These are phyloP conservation scores for Eurytoma adleriae DNA, from an alignment of 2,888 invertebrate genomes.

Conservation along the genomic window DNA sequence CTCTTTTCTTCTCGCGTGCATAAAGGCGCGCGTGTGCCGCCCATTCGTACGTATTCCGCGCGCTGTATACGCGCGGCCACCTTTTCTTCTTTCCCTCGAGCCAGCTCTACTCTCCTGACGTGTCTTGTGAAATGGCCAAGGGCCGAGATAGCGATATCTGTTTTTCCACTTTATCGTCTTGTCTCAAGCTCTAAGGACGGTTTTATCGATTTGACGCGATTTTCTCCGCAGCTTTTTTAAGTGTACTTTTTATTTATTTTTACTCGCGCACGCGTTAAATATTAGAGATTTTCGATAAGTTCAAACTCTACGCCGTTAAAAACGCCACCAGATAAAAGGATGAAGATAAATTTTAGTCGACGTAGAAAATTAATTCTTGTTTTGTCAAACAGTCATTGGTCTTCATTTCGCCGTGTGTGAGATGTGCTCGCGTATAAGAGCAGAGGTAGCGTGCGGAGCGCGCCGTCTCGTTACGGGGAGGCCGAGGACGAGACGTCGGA, in stretches of 20 bases:
- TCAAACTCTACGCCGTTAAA: too few species aligned
- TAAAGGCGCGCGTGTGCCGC: neutral
- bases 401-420: neutral
- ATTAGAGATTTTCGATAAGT: too few species aligned
- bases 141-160: slow-evolving; percentile 8
- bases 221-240: neutral
- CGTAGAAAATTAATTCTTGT: too few species aligned
- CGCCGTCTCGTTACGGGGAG: slow-evolving; percentile 60
- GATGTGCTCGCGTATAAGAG: slow-evolving; percentile 63
- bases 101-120: slow-evolving; percentile 63
- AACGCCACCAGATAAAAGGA: too few species aligned
- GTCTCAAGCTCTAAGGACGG: neutral
- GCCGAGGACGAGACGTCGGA: slow-evolving; percentile 70
- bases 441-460: slow-evolving; percentile 71
- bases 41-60: neutral
- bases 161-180: slow-evolving; percentile 22
- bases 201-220: neutral
- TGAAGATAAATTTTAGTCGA: too few species aligned
- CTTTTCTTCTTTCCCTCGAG: slow-evolving; percentile 61
- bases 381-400: too few species aligned
- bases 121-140: slow-evolving; percentile 62
- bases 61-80: slow-evolving; percentile 30
- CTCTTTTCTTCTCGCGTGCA: slow-evolving; percentile 4
- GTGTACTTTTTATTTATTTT: neutral
- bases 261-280: neutral